Evolutionary conservation across 1,140 invertebrate species (phyloP), one percentile per base, ranked within the genome.

Genomic region (Trichoplusia ni): DNA sequence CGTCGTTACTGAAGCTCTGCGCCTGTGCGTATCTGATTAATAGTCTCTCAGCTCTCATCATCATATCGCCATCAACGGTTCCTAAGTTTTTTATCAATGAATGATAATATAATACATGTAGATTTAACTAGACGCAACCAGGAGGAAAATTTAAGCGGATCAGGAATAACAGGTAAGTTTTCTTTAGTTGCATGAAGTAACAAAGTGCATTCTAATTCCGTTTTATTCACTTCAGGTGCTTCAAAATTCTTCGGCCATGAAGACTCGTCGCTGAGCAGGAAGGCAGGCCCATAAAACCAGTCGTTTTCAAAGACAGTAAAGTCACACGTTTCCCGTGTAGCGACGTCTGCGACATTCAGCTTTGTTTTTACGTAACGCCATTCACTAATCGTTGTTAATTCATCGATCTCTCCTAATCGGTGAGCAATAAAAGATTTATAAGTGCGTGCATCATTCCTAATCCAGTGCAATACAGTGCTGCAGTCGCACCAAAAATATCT

Each of bases 311-410:
- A 47, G 4, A 13, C n/a, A 14, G 16, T 38, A 23, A 21, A 1
- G n/a, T 64, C 33, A 31, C 16, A 68, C 0, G 35, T 21, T 11
- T 70, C 64, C 23, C 67, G 9, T 1, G 79, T 84, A 1, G 64
- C 79, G 0, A 75, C 9, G 44, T 85, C 82, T 0, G 81, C 80
- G 0, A 79, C 71, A 44, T 87, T 85, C 5, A 71, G 2, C 33
- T 75, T 73, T 2, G 78, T 70, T 11, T 75, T 67, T 9, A 84
- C 60, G 47, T 73, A 82, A 16, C 70, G 53, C 80, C 82, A 89
- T 35, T 77, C 70, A 0, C 21, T n/a, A 0, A 51, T 44, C 1
- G 29, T 27, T 0, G 79, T 73, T 1, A 73, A 23, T 21, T 85
- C 75, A 21, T 69, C 59, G 0, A 84, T 82, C 54, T 86, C 72